Evolutionary conservation across 2,797 vertebrate genomes (phyloP), one percentile per base, ranked within the genome.

Genomic region (Phalanger gymnotis): DNA sequence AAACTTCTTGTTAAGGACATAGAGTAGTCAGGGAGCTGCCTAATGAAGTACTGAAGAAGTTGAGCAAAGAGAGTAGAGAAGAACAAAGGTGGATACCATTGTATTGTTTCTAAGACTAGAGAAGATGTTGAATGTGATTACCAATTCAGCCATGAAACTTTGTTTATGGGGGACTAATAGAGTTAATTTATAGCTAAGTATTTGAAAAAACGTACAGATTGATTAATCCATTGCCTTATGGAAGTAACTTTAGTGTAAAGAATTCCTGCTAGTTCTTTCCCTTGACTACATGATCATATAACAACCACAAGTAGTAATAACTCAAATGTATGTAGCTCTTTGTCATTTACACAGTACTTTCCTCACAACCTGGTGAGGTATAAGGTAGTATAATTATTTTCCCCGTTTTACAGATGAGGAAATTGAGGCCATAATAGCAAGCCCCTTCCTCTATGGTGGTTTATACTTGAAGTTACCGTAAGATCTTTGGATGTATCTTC

Each of bases 401-500:
- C 22, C 73, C 40, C 22, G 27, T 81, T 81, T 81, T 81, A 81
- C n/a, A 81, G 9, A 81, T 81, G 73, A 47, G n/a, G 40, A 81
- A 47, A 47, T 47, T 47, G 91, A 95, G 94, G 53, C 73, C 58
- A 27, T 95, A 12, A 22, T 94, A 94, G n/a, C 47, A 91, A 96
- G 54, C 0, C 31, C 97, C 54, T 91, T 14, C 2, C 57, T 93
- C 47, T 92, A 58, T 94, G 90, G 91, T 92, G 58, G 22, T 73
- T 96, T 93, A 81, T 92, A 0, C 92, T 96, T 73, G 89, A 66
- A 96, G 14, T 87, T 92, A 94, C n/a, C 94, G n/a, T 54, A 73
- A 73, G 90, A 96, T 97, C 91, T 89, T 93, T 94, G 47, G 92
- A 92, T 52, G 5, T 96, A 56, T 81, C 34, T 96, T 97, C 57